phyloP scores from a whole-genome alignment of 2,113 vertebrate species.

The Spheniscus mendiculus region DNA sequence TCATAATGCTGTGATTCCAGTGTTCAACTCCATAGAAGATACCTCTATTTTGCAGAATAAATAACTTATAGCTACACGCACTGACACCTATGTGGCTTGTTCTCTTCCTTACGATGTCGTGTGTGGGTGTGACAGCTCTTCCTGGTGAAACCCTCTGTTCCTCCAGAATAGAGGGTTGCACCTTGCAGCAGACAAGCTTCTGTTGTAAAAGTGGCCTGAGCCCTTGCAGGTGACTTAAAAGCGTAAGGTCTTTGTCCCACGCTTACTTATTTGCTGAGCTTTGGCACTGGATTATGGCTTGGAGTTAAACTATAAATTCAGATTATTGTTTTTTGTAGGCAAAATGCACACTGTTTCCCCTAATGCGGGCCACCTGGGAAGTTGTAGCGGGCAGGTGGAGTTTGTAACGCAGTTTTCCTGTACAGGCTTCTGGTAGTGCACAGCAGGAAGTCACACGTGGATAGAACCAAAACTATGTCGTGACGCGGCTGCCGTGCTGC shows the following conservation, averaged over 20 bases:
- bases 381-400: not conserved
- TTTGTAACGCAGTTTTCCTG: not conserved
- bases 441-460: not conserved
- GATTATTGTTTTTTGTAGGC: not conserved
- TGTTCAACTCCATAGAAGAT: conserved; percentile 61
- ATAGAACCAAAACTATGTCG: accelerated
- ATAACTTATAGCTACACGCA: conserved; percentile 66
- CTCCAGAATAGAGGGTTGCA: not conserved
- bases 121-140: conserved; percentile 5
- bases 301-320: not conserved
- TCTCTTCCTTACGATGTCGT: not conserved
- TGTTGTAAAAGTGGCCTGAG: not conserved
- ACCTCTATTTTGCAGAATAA: conserved; percentile 75
- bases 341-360: accelerated
- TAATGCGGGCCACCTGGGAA: not conserved
- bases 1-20: conserved; percentile 54
- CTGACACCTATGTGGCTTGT: not conserved
- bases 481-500: not conserved
- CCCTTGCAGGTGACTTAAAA: not conserved
- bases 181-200: not conserved
- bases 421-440: not conserved
- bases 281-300: not conserved
- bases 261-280: not conserved
- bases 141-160: not conserved
- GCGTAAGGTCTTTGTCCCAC: not conserved